Conservation (phyloP, 2,797 vertebrate genomes). For the Spheniscus humboldti region DNA sequence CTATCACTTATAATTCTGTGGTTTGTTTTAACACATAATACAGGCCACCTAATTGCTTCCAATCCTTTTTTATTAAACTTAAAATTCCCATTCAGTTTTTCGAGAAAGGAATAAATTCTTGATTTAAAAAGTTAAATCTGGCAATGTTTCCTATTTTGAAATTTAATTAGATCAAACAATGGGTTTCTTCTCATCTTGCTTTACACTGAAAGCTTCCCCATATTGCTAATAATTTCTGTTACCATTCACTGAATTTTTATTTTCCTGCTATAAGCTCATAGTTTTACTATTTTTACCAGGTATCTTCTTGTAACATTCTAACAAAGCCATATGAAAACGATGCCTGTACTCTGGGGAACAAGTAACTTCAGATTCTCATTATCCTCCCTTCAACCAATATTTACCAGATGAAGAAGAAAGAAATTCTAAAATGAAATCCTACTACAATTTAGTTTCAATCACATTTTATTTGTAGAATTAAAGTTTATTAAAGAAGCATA, state of each 20-base stretch:
- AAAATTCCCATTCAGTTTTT: background rate
- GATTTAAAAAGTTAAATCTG: background rate
- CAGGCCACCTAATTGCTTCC: background rate
- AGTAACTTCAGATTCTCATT: slow-evolving; percentile 40
- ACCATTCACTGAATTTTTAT: background rate
- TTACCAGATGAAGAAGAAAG: slow-evolving; percentile 36
- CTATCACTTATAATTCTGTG: background rate
- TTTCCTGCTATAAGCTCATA: background rate
- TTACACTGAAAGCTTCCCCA: background rate
- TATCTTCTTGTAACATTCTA: slow-evolving; percentile 1
- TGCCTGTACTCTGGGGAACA: background rate
- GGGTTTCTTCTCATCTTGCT: background rate
- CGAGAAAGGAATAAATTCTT: background rate
- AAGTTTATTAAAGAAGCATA: slow-evolving; percentile 41
- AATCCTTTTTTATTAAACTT: background rate
- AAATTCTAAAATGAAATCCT: slow-evolving; percentile 31
- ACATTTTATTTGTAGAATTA: slow-evolving; percentile 30
- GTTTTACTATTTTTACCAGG: background rate
- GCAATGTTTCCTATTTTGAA: background rate
- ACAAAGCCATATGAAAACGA: slow-evolving; percentile 17
- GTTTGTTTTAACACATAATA: background rate
- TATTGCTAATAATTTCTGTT: background rate
- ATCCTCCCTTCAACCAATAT: slow-evolving; percentile 15
- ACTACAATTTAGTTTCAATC: slow-evolving; percentile 19
- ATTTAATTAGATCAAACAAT: background rate